A percentile compares a stretch with the other conserved stretches of the same genome.
Conservation (phyloP, 1,140 invertebrate genomes). For the Psix sp. region DNA sequence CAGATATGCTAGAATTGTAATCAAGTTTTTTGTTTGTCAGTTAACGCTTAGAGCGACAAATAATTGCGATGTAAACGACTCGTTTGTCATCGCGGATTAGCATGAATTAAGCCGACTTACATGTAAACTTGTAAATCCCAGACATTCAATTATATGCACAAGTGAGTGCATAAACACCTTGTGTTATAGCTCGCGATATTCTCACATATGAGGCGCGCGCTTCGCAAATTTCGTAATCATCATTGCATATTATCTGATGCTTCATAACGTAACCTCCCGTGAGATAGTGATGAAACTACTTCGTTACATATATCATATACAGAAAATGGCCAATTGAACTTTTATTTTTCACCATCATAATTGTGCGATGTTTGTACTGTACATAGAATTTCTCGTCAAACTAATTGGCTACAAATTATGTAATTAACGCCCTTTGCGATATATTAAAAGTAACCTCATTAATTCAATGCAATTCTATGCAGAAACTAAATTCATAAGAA, state of each 20-base stretch:
- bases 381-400: too few relatives aligned
- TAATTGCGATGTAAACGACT: constrained; percentile 4
- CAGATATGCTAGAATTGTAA: too few relatives aligned
- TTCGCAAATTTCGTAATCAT: constrained; percentile 35
- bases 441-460: too few relatives aligned
- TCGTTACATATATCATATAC: not conserved
- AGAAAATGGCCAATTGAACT: too few relatives aligned
- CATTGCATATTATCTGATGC: constrained; percentile 25
- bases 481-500: too few relatives aligned
- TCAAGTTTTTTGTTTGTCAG: not conserved
- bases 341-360: not conserved
- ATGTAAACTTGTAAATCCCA: constrained; percentile 23
- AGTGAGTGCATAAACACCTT: constrained; percentile 32
- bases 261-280: constrained; percentile 22
- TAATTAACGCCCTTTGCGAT: too few relatives aligned
- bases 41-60: not conserved
- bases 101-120: constrained; percentile 21
- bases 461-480: too few relatives aligned
- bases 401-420: too few relatives aligned
- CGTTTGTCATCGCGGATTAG: constrained; percentile 35
- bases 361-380: constrained; percentile 8
- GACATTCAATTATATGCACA: constrained; percentile 27
- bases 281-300: constrained; percentile 29
- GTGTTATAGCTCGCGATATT: constrained; percentile 23
- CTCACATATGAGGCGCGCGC: constrained; percentile 24